Base-by-base conservation (phyloP, 2,113 vertebrate species). In the Sebastes fasciatus region DNA sequence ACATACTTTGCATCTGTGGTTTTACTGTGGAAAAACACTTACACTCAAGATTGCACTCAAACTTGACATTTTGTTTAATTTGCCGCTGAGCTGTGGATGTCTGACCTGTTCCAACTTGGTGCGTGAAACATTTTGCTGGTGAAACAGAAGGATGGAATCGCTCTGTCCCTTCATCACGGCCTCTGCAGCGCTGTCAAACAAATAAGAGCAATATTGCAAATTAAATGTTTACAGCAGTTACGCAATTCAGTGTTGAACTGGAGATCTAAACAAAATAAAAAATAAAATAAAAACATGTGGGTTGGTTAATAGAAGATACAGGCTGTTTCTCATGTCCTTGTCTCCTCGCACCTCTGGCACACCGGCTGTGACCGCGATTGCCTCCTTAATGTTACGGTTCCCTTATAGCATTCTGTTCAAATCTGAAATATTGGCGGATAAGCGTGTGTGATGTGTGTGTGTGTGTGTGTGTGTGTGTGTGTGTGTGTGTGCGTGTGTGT, bases 81-180 rank as follows among this genome's bases (percentile, higher is more conserved):
- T 66, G 54, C 4, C 3, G 12, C 4, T 55, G 19, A 51, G 9
- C 43, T 67, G 17, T 43, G 5, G 13, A 19, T 66, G 60, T 48
- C 93, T 75, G 54, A 99, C 98, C 97, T 99, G 97, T 85, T 98
- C 98, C 74, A 99, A 91, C 94, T 98, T 99, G 80, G 96, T 94
- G 80, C 96, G 96, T 0, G 97, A 96, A 82, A 99, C 96, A 0
- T 98, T 98, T 94, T 99, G 98, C 96, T 99, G 97, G 93, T 99
- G 98, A 94, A 98, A 99, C 75, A 95, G 89, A 14, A 99, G 96
- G 73, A 99, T 99, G 87, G 98, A 99, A 75, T 98, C 98, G 0
- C 95, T 95, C 83, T 96, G 97, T 78, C 98, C 98, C 87, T 99
- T 98, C 45, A 98, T 94, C 43, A 99, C 98, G 6, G 98, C 97